Evolutionary conservation across 2,888 invertebrate species (phyloP), one percentile per base, ranked within the genome.

Genomic region (Cephalotes varians): DNA sequence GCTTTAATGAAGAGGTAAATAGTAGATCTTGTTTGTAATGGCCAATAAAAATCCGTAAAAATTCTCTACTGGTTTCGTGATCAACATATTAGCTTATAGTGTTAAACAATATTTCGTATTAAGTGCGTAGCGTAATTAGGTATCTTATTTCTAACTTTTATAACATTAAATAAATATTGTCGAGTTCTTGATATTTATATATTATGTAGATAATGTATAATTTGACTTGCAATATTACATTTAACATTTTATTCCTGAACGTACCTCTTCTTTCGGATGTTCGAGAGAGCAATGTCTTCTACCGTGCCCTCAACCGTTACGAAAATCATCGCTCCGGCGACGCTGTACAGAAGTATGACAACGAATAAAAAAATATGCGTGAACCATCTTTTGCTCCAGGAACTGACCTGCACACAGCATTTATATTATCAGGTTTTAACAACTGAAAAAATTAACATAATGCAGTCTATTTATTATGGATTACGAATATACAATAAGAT

Each of bases 281-380:
- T 92, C 0, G 89, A 87, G 25, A 91, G 90, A 18, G 92, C 85
- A 9, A 88, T 88, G 25, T 92, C 92, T 91, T 96, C 96, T 82
- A 95, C 91, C 37, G 91, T 93, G 21, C 98, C 97, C 95, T 98
- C 98, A 62, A 98, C 95, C 74, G 96, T 95, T 91, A 96, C 96
- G 94, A 99, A 98, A 47, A 98, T 95, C 65, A 96, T 95, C 1
- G 98, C 98, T 40, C 99, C 99, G 44, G 97, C 96, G 83, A 97
- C 95, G 91, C 97, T 98, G 94, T 98, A 99, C 76, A 97, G 94
- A 77, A 97, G 95, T 84, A 98, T 96, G 90, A 98, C 96, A 90
- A 97, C 93, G 90, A 97, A 96, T 91, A 98, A 95, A 94, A 98
- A 98, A 85, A 98, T 96, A 95, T 98, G 98, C 54, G 98, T 98